Conservation (phyloP, 2,797 vertebrate genomes). For the Chromobotia macracanthus region DNA sequence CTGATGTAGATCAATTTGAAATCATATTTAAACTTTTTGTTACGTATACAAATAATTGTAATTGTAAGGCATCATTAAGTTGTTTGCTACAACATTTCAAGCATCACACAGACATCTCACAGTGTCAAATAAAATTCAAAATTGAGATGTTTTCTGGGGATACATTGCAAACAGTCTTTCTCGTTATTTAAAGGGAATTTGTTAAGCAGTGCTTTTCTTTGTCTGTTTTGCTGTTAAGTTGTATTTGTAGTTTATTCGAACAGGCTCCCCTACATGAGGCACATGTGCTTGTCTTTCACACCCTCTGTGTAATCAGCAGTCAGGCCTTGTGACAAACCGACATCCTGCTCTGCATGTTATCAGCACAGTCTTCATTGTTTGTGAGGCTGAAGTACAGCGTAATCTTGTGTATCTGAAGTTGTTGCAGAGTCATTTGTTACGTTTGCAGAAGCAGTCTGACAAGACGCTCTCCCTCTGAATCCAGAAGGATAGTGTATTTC, state of each 20-base stretch:
- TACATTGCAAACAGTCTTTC: too few species aligned
- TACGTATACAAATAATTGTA: neutral
- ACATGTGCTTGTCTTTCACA: constrained; percentile 13
- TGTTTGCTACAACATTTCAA: neutral
- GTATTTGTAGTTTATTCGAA: constrained; percentile 14
- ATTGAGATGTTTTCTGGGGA: too few species aligned
- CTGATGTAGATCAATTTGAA: neutral
- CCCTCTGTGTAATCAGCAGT: constrained; percentile 5
- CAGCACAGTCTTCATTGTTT: neutral
- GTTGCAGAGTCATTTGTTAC: neutral
- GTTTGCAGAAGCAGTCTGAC: neutral
- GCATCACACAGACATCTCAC: neutral
- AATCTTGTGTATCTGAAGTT: neutral
- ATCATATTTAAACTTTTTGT: neutral
- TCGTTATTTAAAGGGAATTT: neutral
- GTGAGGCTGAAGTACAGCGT: neutral
- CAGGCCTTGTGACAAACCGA: neutral
- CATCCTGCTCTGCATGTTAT: constrained; percentile 22
- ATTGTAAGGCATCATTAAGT: too few species aligned
- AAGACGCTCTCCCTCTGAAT: constrained; percentile 14
- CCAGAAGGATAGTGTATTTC: neutral
- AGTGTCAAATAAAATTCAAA: neutral
- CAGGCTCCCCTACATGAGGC: neutral
- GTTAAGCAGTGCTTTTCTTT: neutral
- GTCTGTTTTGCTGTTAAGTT: neutral